phyloP scores from a whole-genome alignment of 2,888 invertebrate species.

The Limnephilus marmoratus region DNA sequence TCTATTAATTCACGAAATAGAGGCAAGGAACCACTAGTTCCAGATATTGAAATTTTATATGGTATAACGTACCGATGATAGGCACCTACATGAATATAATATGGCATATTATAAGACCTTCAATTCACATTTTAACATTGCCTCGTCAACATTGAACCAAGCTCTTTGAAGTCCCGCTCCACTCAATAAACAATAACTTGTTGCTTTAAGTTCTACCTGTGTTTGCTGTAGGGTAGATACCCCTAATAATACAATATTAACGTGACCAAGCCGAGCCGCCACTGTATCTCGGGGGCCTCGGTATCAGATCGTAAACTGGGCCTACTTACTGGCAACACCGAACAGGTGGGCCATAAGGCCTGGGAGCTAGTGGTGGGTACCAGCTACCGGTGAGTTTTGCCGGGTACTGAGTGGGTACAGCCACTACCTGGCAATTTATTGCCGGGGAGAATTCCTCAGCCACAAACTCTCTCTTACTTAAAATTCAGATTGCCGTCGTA shows the following conservation, averaged over 20 bases:
- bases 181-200: background rate
- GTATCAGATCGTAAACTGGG: constrained; percentile 27
- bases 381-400: background rate
- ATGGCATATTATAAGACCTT: background rate
- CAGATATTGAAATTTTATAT: background rate
- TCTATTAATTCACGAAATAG: background rate
- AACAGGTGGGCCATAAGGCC: constrained; percentile 40
- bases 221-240: background rate
- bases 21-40: background rate
- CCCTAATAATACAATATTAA: background rate
- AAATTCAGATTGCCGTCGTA: constrained; percentile 13
- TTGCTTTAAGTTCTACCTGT: background rate
- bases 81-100: background rate
- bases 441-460: constrained; percentile 5
- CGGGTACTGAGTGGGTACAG: background rate
- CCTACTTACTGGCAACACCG: constrained; percentile 37
- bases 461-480: constrained; percentile 22
- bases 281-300: background rate
- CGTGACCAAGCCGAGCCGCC: background rate
- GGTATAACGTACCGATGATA: background rate
- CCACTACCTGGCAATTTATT: constrained; percentile 32
- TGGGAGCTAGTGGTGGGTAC: background rate
- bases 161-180: background rate
- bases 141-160: background rate
- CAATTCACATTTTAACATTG: background rate